Conservation (phyloP, 2,113 vertebrate genomes). For the Triplophysa siluroides region DNA sequence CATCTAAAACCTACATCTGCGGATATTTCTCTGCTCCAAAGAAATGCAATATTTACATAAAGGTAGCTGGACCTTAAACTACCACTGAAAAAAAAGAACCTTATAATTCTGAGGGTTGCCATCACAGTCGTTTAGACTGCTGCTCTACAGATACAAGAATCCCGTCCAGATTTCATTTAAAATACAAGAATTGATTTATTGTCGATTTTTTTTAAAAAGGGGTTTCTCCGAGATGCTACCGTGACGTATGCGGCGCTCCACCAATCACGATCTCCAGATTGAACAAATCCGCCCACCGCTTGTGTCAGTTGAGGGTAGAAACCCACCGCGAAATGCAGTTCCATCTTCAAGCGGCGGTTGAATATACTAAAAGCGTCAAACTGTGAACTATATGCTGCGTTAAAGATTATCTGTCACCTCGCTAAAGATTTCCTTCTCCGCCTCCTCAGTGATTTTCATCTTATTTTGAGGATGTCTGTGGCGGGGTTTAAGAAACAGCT, state of each 20-base stretch:
- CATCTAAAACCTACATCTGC: no score
- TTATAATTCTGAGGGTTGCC: no score
- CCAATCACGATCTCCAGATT: not conserved
- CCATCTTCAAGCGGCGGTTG: slow-evolving; percentile 1
- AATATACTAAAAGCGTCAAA: not conserved
- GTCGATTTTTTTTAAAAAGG: not conserved
- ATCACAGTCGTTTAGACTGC: no score
- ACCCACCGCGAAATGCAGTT: slow-evolving; percentile 35
- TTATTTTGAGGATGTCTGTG: slow-evolving; percentile 78
- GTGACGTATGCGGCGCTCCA: slow-evolving; percentile 32
- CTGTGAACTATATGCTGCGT: no score
- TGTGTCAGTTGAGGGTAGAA: slow-evolving; percentile 18
- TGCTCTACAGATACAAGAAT: no score
- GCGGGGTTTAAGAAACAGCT: slow-evolving; percentile 93
- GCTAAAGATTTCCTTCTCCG: not conserved
- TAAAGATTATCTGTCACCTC: not conserved
- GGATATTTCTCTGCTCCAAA: no score
- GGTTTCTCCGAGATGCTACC: slow-evolving; percentile 28
- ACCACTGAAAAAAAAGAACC: no score
- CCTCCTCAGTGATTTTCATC: not conserved
- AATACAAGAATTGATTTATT: no score
- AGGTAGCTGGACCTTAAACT: no score
- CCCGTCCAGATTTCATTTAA: no score
- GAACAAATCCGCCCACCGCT: slow-evolving; percentile 22
- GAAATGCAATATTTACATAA: no score